These are phyloP conservation scores for Sebastes fasciatus DNA, from an alignment of 2,113 vertebrate species.

Conservation along the genomic window DNA sequence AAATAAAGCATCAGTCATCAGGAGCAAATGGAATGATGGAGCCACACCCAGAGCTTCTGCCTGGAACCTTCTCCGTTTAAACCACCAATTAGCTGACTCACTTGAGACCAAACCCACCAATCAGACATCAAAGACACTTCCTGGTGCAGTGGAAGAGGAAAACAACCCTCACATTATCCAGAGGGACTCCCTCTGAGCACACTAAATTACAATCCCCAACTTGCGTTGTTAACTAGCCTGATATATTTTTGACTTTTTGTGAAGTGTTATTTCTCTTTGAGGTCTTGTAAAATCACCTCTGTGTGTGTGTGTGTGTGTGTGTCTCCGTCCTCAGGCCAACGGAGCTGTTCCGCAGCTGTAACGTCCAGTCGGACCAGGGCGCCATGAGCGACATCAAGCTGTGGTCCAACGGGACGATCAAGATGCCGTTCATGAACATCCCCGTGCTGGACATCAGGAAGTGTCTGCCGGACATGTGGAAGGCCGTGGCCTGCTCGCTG, in stretches of 20 bases:
- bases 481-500: conserved; percentile 94
- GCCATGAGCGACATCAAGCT: conserved; percentile 98
- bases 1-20: conserved; percentile 62
- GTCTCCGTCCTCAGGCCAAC: conserved; percentile 88
- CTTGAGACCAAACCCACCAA: conserved; percentile 56
- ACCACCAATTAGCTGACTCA: conserved; percentile 63
- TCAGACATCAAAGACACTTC: conserved; percentile 61
- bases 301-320: too few species aligned
- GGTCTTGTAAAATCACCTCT: too few species aligned
- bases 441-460: conserved; percentile 96
- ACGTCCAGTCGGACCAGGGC: conserved; percentile 96
- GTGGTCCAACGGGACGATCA: conserved; percentile 98
- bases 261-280: too few species aligned
- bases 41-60: conserved; percentile 58
- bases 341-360: conserved; percentile 98
- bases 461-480: conserved; percentile 97
- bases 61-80: conserved; percentile 31
- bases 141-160: conserved; percentile 41
- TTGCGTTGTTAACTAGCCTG: not conserved
- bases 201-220: too few species aligned
- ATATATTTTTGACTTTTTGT: not conserved
- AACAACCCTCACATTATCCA: conserved; percentile 13
- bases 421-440: conserved; percentile 99
- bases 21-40: conserved; percentile 27
- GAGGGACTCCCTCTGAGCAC: conserved; percentile 18